These are phyloP conservation scores for Manis javanica DNA, from an alignment of 2,797 vertebrate species.

Conservation along the genomic window DNA sequence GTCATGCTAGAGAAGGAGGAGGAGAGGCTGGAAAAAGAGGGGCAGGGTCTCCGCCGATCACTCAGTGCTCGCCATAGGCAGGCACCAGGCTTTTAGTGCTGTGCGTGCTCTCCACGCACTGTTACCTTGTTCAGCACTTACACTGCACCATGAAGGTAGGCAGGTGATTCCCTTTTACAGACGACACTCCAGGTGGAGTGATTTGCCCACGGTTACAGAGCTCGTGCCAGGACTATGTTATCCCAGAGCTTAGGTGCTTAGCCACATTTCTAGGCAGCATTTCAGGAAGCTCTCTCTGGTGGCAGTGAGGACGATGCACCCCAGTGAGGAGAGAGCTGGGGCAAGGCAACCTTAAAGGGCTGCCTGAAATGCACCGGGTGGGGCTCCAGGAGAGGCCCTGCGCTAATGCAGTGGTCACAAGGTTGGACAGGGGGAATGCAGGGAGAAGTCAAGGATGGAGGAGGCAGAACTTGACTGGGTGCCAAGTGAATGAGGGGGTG, in stretches of 20 bases:
- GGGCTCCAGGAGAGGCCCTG: not conserved
- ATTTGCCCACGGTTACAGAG: not conserved
- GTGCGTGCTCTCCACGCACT: fast-evolving
- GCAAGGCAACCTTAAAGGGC: not conserved
- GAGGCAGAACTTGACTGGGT: not conserved
- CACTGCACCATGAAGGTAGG: fast-evolving
- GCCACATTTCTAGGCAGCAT: not conserved
- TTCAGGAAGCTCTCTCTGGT: not conserved
- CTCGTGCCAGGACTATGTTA: not conserved
- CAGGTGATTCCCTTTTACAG: not conserved
- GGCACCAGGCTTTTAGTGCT: not conserved
- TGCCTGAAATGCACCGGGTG: not conserved
- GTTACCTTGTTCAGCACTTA: fast-evolving
- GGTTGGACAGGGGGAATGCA: not conserved
- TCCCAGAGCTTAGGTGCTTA: not conserved
- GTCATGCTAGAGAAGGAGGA: not conserved
- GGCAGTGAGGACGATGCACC: not conserved
- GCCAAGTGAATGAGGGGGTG: not conserved
- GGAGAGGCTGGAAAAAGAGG: not conserved
- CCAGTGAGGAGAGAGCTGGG: not conserved
- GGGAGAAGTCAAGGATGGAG: not conserved
- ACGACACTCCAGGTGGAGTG: not conserved
- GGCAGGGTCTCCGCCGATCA: not conserved
- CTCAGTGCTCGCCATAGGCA: not conserved
- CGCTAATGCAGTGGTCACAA: not conserved